A percentile compares a stretch with the other conserved stretches of the same genome.
Evolutionary conservation across 1,140 invertebrate species (phyloP).

Genomic region (Ericerus pela): DNA sequence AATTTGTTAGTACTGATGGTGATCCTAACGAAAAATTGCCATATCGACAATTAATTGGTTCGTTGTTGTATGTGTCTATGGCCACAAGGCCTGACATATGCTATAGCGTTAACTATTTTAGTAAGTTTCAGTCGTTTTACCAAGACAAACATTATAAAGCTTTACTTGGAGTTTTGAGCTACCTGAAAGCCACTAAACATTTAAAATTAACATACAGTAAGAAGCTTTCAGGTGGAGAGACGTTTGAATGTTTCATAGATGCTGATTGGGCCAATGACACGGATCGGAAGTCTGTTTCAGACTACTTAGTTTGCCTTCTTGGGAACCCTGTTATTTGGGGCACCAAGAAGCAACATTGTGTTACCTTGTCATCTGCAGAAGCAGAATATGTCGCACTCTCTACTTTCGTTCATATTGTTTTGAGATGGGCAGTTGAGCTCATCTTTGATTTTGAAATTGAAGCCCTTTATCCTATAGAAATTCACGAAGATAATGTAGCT

Average conservation of each 20-base stretch:
- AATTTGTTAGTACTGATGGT: background rate
- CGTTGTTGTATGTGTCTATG: conserved; percentile 30
- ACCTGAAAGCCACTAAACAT: background rate
- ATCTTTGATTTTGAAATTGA: too few relatives aligned
- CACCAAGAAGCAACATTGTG: conserved; percentile 22
- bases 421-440: too few relatives aligned
- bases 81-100: conserved; percentile 29
- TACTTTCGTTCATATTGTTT: conserved; percentile 21
- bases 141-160: background rate
- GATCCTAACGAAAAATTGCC: background rate
- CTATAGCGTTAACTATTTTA: conserved; percentile 20
- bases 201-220: background rate
- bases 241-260: conserved; percentile 26
- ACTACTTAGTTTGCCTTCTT: conserved; percentile 20
- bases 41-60: conserved; percentile 29
- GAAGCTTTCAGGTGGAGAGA: too few relatives aligned
- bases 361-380: conserved; percentile 23
- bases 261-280: conserved; percentile 27
- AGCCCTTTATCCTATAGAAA: too few relatives aligned
- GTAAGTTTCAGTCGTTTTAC: conserved; percentile 2
- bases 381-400: conserved; percentile 25
- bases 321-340: conserved; percentile 20
- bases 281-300: conserved; percentile 24
- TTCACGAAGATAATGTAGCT: too few relatives aligned
- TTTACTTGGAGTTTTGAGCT: background rate